A percentile compares a stretch with the other conserved stretches of the same genome.
These are phyloP conservation scores for Pemphigus obesinymphae DNA, from an alignment of 1,140 invertebrate genomes.

Conservation along the genomic window DNA sequence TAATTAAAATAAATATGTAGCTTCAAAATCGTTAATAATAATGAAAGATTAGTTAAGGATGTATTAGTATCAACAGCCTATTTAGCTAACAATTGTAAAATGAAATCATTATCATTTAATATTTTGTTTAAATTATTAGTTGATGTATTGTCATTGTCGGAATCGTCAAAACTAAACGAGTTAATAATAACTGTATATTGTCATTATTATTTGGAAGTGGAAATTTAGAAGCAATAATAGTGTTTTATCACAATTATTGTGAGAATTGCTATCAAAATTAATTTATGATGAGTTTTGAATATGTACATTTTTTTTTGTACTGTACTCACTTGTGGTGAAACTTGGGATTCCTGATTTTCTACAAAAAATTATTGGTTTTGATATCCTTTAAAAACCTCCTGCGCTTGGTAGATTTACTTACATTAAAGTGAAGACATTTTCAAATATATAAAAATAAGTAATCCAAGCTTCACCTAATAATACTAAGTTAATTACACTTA, in stretches of 20 bases:
- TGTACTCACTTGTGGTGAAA: not conserved
- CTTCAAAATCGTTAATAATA: not conserved
- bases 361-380: not conserved
- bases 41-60: not conserved
- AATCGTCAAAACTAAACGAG: not conserved
- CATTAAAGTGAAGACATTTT: not conserved
- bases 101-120: not conserved
- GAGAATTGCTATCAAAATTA: not conserved
- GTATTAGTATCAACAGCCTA: not conserved
- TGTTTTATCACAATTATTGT: no score
- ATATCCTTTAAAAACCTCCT: not conserved
- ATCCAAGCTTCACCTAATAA: no score
- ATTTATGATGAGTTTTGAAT: not conserved
- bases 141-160: not conserved
- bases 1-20: not conserved
- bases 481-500: no score
- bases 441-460: not conserved
- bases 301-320: not conserved
- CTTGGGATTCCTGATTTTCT: not conserved
- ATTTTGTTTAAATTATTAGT: not conserved
- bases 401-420: not conserved
- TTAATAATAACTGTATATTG: not conserved
- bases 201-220: not conserved
- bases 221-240: not conserved
- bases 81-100: not conserved